phyloP scores from a whole-genome alignment of 1,140 invertebrate species.

The Danaus melanippus region DNA sequence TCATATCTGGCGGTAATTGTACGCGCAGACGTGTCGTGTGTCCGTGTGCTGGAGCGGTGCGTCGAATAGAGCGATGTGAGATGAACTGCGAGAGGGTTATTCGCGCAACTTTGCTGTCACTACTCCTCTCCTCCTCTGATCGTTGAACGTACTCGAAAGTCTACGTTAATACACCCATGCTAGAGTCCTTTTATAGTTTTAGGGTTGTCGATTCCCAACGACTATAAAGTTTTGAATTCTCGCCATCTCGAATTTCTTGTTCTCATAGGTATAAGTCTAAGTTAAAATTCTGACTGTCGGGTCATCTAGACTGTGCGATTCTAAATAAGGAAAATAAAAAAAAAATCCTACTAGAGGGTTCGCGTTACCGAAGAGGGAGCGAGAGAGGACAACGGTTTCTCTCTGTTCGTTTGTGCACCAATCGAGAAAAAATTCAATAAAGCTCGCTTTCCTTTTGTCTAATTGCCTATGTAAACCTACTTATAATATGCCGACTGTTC shows the following conservation, averaged over 20 bases:
- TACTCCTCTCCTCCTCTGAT: conserved; percentile 30
- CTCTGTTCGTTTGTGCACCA: conserved; percentile 65
- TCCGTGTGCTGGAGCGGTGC: conserved; percentile 19
- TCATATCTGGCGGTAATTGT: conserved; percentile 28
- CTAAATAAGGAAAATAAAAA: conserved; percentile 45
- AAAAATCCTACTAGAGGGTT: conserved; percentile 34
- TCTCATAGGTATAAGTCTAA: conserved; percentile 3
- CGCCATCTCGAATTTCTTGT: conserved; percentile 28
- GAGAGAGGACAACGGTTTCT: conserved; percentile 50
- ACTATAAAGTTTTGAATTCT: conserved; percentile 45
- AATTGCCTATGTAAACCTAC: conserved; percentile 64
- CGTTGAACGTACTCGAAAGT: conserved; percentile 32
- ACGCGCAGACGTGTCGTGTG: conserved; percentile 30
- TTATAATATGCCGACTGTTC: conserved; percentile 44
- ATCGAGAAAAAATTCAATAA: conserved; percentile 70
- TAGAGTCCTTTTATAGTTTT: conserved; percentile 17
- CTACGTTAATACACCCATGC: conserved; percentile 21
- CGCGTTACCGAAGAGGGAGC: conserved; percentile 34
- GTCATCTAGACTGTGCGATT: conserved; percentile 5
- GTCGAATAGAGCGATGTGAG: conserved; percentile 21
- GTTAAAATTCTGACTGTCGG: conserved; percentile 11
- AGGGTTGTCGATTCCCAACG: conserved; percentile 15
- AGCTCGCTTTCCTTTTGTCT: conserved; percentile 64
- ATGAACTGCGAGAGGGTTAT: conserved; percentile 40
- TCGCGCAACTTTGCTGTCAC: conserved; percentile 49